Evolutionary conservation across 1,140 invertebrate species (phyloP).

Genomic region (Lineus longissimus): DNA sequence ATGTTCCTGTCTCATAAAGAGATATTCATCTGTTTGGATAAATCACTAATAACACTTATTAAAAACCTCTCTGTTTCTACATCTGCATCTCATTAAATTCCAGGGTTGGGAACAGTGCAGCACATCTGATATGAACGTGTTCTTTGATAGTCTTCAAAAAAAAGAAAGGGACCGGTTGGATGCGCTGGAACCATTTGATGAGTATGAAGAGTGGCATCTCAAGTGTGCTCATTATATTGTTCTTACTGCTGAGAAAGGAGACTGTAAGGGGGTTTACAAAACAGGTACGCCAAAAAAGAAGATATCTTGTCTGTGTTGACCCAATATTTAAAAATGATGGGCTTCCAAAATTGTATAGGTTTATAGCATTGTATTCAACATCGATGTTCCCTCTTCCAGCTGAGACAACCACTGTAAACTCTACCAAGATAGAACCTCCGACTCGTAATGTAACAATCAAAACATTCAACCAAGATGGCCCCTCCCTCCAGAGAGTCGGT

Average conservation of each 20-base stretch:
- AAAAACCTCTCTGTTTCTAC: not conserved
- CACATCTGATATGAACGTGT: slow-evolving; percentile 52
- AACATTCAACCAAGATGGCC: no score
- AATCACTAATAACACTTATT: not conserved
- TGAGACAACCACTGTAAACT: no score
- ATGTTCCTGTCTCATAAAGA: no score
- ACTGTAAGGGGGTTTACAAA: not conserved
- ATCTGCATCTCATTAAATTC: no score
- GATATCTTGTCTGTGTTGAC: not conserved
- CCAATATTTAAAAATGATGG: no score
- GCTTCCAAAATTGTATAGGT: no score
- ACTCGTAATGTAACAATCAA: no score
- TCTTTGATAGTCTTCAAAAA: slow-evolving; percentile 40
- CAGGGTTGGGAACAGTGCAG: slow-evolving; percentile 55
- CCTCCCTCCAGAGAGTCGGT: slow-evolving; percentile 30
- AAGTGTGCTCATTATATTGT: slow-evolving; percentile 60
- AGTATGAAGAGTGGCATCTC: slow-evolving; percentile 59
- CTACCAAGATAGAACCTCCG: no score
- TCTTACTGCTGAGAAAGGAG: slow-evolving; percentile 40
- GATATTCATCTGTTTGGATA: no score
- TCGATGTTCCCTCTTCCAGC: no score
- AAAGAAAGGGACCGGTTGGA: slow-evolving; percentile 50
- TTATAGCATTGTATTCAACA: no score
- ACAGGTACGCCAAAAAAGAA: no score
- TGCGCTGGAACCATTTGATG: slow-evolving; percentile 58